Evolutionary conservation across 2,797 vertebrate species (phyloP).

Genomic region (Dicrostonyx torquatus): DNA sequence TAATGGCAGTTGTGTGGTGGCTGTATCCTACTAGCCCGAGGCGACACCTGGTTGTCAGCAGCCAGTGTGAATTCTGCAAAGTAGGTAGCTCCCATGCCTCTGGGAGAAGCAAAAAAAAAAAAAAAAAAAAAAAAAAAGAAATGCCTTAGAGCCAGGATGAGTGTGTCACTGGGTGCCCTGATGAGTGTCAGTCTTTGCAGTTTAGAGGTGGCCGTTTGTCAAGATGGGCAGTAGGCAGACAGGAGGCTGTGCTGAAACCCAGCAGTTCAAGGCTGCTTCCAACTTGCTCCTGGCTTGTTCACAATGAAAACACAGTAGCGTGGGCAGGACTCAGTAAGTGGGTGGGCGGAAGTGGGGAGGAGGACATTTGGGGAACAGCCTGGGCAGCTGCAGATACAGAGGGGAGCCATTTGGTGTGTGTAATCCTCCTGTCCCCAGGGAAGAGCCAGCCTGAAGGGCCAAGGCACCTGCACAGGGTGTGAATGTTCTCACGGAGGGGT

Average conservation of each 20-base stretch:
- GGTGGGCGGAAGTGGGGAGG: constrained; percentile 71
- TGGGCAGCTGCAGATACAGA: not conserved
- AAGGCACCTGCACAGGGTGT: not conserved
- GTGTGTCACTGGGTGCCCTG: fast-evolving
- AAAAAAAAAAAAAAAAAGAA: not conserved
- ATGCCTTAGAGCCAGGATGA: not conserved
- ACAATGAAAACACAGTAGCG: constrained; percentile 74
- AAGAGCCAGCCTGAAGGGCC: not conserved
- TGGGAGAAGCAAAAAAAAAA: constrained; percentile 32
- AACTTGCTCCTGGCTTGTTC: constrained; percentile 76
- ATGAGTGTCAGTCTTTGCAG: constrained; percentile 59
- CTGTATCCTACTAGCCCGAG: not conserved
- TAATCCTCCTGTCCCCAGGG: fast-evolving
- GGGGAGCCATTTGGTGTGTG: not conserved
- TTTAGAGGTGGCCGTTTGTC: constrained; percentile 55
- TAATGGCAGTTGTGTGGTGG: not conserved
- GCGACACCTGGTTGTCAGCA: constrained; percentile 46
- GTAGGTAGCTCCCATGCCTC: constrained; percentile 31
- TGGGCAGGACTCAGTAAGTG: constrained; percentile 77
- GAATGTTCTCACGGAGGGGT: not conserved
- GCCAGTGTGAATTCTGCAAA: not conserved
- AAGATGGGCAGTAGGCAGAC: constrained; percentile 1
- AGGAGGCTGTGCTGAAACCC: constrained; percentile 64
- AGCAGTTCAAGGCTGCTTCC: constrained; percentile 70
- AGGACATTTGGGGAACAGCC: constrained; percentile 72